Evolutionary conservation across 2,113 vertebrate genomes (phyloP), one percentile per base, ranked within the genome.

Genomic region (Cephalopterus ornatus): DNA sequence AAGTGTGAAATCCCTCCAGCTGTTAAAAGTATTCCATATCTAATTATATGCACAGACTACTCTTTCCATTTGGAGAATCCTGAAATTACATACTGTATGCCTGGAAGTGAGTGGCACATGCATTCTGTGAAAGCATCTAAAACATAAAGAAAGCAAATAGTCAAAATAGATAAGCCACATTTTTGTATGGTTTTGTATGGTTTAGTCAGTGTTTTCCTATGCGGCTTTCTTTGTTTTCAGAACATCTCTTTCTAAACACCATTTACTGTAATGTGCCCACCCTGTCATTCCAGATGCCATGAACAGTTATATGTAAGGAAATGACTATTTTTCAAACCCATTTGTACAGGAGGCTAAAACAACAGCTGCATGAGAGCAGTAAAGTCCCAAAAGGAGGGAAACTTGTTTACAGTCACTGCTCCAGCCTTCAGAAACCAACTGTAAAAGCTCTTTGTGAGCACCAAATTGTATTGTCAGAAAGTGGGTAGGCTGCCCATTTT

Each of bases 1-100:
- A 97, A 98, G 98, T 98, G 98, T 98, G 98, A 98, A 98, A 98
- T 98, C 97, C 94, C 95, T 97, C 97, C 98, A 98, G 98, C 98
- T 98, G 98, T 97, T 98, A 98, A 97, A 98, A 97, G 94, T 95
- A 98, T 98, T 95, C 96, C 97, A 93, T 98, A 95, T 97, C 98
- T 98, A 98, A 98, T 98, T 97, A 97, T 97, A 97, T 94, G 95
- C 93, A 94, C 94, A 95, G 90, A 94, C 95, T 96, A 92, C 82
- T 91, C 67, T 68, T 94, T 97, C 92, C 93, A 71, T 94, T 96
- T 95, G 88, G 95, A 97, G 94, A 96, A 88, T 96, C 47, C 63
- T 96, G 94, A 96, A 96, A 96, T 83, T 82, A 74, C 85, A 95
- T 89, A 91, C 62, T 58, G 13, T 90, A 67, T 93, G 93, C 63